Evolutionary conservation across 2,113 vertebrate species (phyloP).

Genomic region (Brachypteracias leptosomus): DNA sequence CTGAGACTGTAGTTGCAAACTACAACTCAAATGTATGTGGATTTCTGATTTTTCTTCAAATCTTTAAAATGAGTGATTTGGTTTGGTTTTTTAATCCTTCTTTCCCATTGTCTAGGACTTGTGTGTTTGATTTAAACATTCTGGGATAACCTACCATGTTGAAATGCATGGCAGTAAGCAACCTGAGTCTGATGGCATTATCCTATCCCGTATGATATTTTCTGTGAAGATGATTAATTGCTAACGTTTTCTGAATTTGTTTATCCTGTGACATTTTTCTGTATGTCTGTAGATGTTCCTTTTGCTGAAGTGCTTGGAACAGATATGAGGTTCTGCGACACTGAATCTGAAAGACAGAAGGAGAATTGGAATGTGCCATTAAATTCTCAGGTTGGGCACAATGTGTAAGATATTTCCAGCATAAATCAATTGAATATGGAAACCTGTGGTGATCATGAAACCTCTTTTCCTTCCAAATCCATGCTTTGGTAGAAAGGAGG

Average conservation of each 20-base stretch:
- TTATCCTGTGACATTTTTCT: neutral
- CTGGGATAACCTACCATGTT: neutral
- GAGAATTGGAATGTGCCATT: neutral
- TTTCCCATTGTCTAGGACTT: fast-evolving
- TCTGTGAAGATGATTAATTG: neutral
- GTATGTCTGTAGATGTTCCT: neutral
- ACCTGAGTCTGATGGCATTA: neutral
- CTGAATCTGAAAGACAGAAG: neutral
- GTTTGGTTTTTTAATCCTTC: neutral
- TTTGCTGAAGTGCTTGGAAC: neutral
- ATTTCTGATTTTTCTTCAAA: neutral
- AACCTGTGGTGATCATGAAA: neutral
- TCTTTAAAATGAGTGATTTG: neutral
- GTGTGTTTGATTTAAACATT: neutral
- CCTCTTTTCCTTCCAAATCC: neutral
- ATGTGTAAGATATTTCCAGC: neutral
- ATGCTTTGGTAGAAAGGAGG: neutral
- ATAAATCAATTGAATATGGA: neutral
- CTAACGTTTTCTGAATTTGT: neutral
- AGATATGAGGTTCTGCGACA: neutral
- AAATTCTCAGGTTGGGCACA: neutral
- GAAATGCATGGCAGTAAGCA: neutral
- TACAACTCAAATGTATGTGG: neutral
- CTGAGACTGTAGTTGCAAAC: no score
- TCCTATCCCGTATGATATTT: neutral